A percentile compares a stretch with the other conserved stretches of the same genome.
These are phyloP conservation scores for Epirrita christyi DNA, from an alignment of 2,888 invertebrate genomes.

Conservation along the genomic window DNA sequence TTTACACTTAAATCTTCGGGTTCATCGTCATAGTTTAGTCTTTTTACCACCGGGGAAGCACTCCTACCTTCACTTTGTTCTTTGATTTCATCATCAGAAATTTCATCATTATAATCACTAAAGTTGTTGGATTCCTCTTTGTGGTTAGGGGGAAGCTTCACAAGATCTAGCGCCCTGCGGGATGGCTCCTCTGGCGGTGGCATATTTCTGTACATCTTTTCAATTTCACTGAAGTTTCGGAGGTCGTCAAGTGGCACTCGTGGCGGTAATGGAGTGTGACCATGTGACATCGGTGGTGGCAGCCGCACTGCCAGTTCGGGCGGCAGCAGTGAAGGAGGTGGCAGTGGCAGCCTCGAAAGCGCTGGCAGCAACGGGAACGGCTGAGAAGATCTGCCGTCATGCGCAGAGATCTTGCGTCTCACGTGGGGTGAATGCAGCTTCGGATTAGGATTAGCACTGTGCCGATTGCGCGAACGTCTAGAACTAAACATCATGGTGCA, in stretches of 20 bases:
- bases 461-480: slow-evolving; percentile 96
- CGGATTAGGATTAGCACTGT: slow-evolving; percentile 98
- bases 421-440: slow-evolving; percentile 98
- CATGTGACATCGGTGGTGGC: slow-evolving; percentile 62
- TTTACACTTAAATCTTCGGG: slow-evolving; percentile 89
- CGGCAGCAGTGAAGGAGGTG: slow-evolving; percentile 87
- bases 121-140: slow-evolving; percentile 70
- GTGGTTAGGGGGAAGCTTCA: slow-evolving; percentile 55
- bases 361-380: slow-evolving; percentile 90
- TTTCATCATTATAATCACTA: slow-evolving; percentile 71
- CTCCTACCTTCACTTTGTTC: slow-evolving; percentile 53
- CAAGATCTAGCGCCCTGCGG: slow-evolving; percentile 68
- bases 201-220: slow-evolving; percentile 80
- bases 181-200: slow-evolving; percentile 65
- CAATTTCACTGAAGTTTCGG: slow-evolving; percentile 82
- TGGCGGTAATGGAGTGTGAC: slow-evolving; percentile 81
- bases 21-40: slow-evolving; percentile 81
- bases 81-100: slow-evolving; percentile 68
- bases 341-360: slow-evolving; percentile 88
- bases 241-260: slow-evolving; percentile 77
- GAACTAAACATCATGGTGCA: slow-evolving; percentile 99
- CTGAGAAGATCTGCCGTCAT: slow-evolving; percentile 95
- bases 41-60: slow-evolving; percentile 59
- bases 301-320: slow-evolving; percentile 82
- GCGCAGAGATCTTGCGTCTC: slow-evolving; percentile 95